Evolutionary conservation across 2,888 invertebrate species (phyloP).

Genomic region (Tenthredo notha): DNA sequence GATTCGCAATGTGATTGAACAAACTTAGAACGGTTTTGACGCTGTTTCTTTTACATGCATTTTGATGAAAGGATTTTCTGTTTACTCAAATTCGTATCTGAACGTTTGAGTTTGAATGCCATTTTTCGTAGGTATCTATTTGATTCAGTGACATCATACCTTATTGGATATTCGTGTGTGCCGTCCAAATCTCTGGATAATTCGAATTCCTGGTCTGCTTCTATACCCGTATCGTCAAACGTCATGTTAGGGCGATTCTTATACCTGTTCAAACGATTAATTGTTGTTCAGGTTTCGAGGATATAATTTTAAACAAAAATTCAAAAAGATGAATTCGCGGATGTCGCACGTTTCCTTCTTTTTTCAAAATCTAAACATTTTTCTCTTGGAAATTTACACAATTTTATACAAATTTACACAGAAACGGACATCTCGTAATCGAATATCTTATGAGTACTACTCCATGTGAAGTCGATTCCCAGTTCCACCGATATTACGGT

Average conservation of each 20-base stretch:
- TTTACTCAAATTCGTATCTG: background rate
- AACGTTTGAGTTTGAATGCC: background rate
- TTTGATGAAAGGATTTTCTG: background rate
- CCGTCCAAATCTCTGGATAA: constrained; percentile 89
- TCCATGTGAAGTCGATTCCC: background rate
- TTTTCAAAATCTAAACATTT: background rate
- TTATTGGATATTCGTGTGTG: constrained; percentile 92
- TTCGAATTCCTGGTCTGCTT: constrained; percentile 95
- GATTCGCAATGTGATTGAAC: background rate
- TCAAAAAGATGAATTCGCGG: background rate
- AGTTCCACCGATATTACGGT: background rate
- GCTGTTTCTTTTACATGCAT: background rate
- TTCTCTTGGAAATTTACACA: background rate
- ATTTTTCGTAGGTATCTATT: background rate
- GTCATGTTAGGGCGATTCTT: constrained; percentile 97
- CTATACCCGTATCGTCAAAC: constrained; percentile 90
- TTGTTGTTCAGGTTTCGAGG: background rate
- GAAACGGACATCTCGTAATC: background rate
- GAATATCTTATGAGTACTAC: background rate
- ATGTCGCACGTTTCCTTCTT: background rate
- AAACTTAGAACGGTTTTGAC: background rate
- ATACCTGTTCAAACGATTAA: constrained; percentile 81
- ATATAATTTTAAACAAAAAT: background rate
- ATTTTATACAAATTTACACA: background rate
- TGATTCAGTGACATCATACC: constrained; percentile 82